Percentiles rank a stretch among this genome's conserved stretches.
Conservation (phyloP, 2,113 vertebrate species). For the Regulus satrapa region DNA sequence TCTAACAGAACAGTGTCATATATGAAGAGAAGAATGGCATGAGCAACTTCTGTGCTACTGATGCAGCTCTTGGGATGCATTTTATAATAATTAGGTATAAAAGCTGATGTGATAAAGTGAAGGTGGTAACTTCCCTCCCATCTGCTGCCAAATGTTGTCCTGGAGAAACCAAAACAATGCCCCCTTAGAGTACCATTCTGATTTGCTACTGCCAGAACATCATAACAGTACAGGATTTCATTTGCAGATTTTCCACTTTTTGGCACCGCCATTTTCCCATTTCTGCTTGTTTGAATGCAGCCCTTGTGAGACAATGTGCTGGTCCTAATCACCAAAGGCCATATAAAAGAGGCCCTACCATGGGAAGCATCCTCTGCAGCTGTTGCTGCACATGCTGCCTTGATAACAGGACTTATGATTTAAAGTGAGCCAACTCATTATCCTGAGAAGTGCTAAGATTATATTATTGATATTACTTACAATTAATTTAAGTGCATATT, state of each 20-base stretch:
- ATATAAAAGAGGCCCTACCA: background rate
- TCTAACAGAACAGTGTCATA: background rate
- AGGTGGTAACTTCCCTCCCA: background rate
- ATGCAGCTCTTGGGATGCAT: background rate
- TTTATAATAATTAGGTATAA: background rate
- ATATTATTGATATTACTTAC: background rate
- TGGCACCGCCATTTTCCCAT: background rate
- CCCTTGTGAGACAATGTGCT: background rate
- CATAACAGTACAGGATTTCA: background rate
- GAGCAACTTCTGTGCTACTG: background rate
- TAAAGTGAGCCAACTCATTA: background rate
- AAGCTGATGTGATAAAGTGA: background rate
- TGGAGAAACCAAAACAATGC: background rate
- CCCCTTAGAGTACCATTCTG: background rate
- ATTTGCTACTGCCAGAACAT: background rate
- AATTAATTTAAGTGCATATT: background rate
- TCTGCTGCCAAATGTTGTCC: background rate
- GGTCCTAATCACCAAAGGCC: background rate
- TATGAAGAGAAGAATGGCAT: background rate
- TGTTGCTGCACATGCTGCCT: background rate
- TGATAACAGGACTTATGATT: background rate
- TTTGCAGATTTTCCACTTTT: background rate
- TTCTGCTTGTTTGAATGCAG: background rate
- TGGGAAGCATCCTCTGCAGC: background rate
- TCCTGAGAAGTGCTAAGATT: background rate